phyloP scores from a whole-genome alignment of 2,113 vertebrate species.

The Hippocampus zosterae region DNA sequence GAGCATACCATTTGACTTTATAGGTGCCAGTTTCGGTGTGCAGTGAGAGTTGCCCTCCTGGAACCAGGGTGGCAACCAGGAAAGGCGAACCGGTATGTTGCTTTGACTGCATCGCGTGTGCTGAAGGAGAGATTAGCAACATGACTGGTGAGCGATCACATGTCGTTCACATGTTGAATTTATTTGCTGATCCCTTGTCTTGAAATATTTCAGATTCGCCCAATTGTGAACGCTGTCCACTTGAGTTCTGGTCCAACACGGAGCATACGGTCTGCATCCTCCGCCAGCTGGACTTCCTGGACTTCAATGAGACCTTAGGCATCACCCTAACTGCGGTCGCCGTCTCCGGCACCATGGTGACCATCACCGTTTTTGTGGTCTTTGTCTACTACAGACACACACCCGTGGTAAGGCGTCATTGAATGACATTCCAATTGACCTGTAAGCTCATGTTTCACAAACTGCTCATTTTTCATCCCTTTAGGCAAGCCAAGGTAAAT shows the following conservation, averaged over 20 bases:
- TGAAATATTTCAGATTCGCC: conserved; percentile 50
- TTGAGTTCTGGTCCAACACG: conserved; percentile 70
- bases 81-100: conserved; percentile 74
- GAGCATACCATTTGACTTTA: not conserved
- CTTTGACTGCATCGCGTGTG: conserved; percentile 75
- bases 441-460: not conserved
- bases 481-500: no score
- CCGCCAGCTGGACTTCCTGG: conserved; percentile 67
- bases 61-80: conserved; percentile 64
- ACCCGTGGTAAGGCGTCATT: conserved; percentile 49
- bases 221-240: conserved; percentile 61
- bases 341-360: conserved; percentile 55
- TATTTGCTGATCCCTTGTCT: not conserved
- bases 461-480: no score
- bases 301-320: conserved; percentile 66
- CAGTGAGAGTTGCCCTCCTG: conserved; percentile 63
- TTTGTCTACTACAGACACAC: conserved; percentile 59
- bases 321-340: conserved; percentile 61
- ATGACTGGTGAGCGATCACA: conserved; percentile 50
- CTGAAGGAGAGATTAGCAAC: conserved; percentile 73
- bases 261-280: conserved; percentile 57
- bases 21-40: conserved; percentile 72
- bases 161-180: not conserved
- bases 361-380: conserved; percentile 63
- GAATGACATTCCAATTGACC: not conserved